phyloP scores from a whole-genome alignment of 2,113 vertebrate genomes.

The Corythaeola cristata region DNA sequence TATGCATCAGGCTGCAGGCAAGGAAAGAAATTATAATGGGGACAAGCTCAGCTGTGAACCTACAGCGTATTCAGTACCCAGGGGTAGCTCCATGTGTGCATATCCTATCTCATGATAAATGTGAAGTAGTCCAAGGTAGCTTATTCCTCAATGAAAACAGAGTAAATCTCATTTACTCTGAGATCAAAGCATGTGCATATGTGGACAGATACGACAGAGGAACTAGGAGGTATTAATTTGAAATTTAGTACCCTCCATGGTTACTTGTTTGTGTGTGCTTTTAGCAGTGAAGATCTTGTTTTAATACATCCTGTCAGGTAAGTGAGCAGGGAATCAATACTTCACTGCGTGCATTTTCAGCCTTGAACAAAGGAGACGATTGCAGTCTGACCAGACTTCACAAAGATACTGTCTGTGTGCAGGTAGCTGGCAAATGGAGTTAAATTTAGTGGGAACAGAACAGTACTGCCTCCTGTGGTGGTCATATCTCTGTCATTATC shows the following conservation, averaged over 20 bases:
- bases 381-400: neutral
- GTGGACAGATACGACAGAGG: neutral
- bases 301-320: neutral
- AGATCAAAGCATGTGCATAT: neutral
- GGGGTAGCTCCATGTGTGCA: neutral
- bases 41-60: neutral
- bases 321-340: neutral
- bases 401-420: neutral
- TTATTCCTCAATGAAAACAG: neutral
- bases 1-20: neutral
- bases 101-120: neutral
- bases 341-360: neutral
- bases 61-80: neutral
- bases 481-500: neutral
- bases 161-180: neutral
- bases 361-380: neutral
- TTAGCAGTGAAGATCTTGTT: neutral
- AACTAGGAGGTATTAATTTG: neutral
- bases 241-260: neutral
- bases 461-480: neutral
- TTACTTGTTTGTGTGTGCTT: neutral
- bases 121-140: neutral
- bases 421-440: neutral
- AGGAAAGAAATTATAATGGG: neutral
- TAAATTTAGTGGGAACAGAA: neutral